Conservation (phyloP, 2,888 invertebrate species). For the Drosophila macrospina region DNA sequence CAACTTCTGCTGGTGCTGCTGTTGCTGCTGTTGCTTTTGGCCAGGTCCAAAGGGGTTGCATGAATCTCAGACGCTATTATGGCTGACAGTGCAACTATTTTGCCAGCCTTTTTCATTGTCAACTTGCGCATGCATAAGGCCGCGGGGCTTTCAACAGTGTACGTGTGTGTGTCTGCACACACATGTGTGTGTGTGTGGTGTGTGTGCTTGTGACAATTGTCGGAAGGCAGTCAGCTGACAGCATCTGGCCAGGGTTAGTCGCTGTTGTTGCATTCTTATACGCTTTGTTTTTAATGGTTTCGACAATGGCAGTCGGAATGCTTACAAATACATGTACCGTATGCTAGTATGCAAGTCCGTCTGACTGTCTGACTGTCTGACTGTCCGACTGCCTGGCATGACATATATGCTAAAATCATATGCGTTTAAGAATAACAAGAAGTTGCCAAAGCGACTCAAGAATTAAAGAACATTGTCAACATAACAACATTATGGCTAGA, state of each 20-base stretch:
- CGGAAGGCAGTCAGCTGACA: constrained; percentile 60
- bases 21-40: neutral
- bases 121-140: constrained; percentile 56
- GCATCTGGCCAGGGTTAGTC: constrained; percentile 51
- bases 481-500: constrained; percentile 18
- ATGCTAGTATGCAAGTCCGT: neutral
- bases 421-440: neutral
- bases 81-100: constrained; percentile 47
- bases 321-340: constrained; percentile 3
- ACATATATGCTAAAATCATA: constrained; percentile 17
- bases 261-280: constrained; percentile 51
- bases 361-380: neutral
- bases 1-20: constrained; percentile 12
- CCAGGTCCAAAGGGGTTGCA: constrained; percentile 8
- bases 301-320: constrained; percentile 39
- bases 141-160: constrained; percentile 37
- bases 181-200: constrained; percentile 6
- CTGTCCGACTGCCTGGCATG: neutral
- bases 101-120: constrained; percentile 39
- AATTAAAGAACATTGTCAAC: constrained; percentile 21
- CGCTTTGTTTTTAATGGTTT: constrained; percentile 68
- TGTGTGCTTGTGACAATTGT: constrained; percentile 46
- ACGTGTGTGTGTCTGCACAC: constrained; percentile 4
- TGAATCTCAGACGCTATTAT: constrained; percentile 24
- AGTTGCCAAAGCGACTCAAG: constrained; percentile 19